A percentile compares a stretch with the other conserved stretches of the same genome.
phyloP scores from a whole-genome alignment of 2,113 vertebrate species.

The Thalassoma bifasciatum region DNA sequence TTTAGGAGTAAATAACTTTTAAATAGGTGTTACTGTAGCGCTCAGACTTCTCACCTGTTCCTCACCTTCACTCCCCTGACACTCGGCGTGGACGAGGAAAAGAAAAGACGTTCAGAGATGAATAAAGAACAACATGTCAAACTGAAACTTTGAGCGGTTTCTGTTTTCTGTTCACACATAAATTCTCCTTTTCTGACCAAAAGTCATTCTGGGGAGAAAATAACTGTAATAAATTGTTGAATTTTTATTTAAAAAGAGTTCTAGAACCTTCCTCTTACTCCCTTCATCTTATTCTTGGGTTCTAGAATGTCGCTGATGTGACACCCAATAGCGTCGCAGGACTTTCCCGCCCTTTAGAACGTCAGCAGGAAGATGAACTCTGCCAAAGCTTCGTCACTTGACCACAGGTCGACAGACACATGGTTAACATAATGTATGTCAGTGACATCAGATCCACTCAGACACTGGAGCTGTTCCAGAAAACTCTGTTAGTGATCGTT shows the following conservation, averaged over 20 bases:
- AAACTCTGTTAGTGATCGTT: too few species aligned
- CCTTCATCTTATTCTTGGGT: too few species aligned
- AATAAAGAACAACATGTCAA: slow-evolving; percentile 18
- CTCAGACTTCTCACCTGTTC: not conserved
- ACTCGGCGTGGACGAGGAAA: not conserved
- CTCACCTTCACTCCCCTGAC: not conserved
- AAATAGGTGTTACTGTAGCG: too few species aligned
- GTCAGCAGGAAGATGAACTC: slow-evolving; percentile 2
- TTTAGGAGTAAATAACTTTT: too few species aligned
- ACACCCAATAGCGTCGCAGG: not conserved
- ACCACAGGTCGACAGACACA: not conserved
- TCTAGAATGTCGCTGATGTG: too few species aligned
- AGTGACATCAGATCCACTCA: not conserved
- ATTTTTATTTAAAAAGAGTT: too few species aligned
- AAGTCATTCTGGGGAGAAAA: too few species aligned
- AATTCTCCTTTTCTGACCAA: too few species aligned
- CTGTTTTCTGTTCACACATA: not conserved
- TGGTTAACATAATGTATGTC: not conserved
- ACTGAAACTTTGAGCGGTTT: not conserved
- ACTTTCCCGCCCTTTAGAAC: not conserved
- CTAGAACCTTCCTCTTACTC: too few species aligned
- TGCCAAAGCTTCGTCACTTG: not conserved
- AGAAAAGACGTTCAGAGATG: not conserved
- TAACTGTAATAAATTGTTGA: too few species aligned
- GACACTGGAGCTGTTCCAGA: not conserved